Evolutionary conservation across 2,888 invertebrate species (phyloP).

Genomic region (Ennomos erosarius): DNA sequence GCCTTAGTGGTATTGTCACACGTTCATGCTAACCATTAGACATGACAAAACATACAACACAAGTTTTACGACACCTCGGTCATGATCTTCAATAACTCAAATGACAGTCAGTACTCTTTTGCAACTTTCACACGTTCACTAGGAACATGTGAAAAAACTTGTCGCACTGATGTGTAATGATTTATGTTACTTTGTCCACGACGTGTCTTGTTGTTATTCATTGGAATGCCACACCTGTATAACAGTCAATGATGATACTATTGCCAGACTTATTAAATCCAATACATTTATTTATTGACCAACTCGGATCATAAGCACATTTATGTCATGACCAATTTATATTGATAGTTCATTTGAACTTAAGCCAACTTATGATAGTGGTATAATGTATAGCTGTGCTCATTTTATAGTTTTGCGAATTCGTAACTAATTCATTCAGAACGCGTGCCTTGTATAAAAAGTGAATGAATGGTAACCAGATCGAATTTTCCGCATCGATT

Average conservation of each 20-base stretch:
- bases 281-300: no score
- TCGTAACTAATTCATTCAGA: conserved; percentile 22
- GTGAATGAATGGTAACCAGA: conserved; percentile 33
- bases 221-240: conserved; percentile 5
- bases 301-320: no score
- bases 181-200: conserved; percentile 13
- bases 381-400: conserved; percentile 15
- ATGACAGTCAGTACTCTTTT: conserved; percentile 15
- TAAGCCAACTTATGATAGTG: conserved; percentile 8
- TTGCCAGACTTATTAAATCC: no score
- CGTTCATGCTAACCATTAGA: conserved; percentile 25
- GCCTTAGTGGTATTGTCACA: conserved; percentile 19
- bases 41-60: conserved; percentile 23
- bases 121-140: conserved; percentile 24
- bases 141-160: conserved; percentile 22
- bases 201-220: conserved; percentile 10
- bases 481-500: conserved; percentile 40
- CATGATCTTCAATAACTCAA: conserved; percentile 32
- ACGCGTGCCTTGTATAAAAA: conserved; percentile 34
- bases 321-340: not conserved
- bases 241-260: conserved; percentile 4
- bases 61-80: conserved; percentile 24
- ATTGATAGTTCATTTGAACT: conserved; percentile 5
- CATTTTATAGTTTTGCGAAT: conserved; percentile 28
- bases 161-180: conserved; percentile 16